Evolutionary conservation across 2,888 invertebrate species (phyloP).

Genomic region (Watsonalla binaria): DNA sequence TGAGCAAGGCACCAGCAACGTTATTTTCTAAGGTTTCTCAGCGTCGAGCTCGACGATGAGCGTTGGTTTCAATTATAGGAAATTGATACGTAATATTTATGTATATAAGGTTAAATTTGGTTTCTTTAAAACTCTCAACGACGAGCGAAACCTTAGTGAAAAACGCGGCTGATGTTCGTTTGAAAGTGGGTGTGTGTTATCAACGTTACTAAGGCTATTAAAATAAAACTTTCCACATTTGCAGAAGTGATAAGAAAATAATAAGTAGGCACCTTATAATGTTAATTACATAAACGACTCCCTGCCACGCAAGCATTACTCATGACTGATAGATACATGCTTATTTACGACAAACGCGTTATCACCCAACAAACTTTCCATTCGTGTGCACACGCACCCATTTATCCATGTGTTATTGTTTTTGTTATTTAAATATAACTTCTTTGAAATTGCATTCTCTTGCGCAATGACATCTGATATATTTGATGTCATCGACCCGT

Average conservation of each 20-base stretch:
- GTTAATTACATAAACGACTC: background rate
- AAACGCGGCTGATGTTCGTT: no score
- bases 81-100: no score
- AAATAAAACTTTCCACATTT: background rate
- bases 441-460: background rate
- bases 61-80: no score
- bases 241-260: background rate
- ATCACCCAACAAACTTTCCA: slow-evolving; percentile 42
- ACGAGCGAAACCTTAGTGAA: no score
- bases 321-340: background rate
- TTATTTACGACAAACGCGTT: background rate
- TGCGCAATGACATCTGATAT: background rate
- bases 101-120: no score
- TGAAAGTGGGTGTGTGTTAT: no score
- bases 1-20: no score
- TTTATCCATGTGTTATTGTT: slow-evolving; percentile 3
- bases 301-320: background rate
- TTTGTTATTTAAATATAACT: slow-evolving; percentile 6
- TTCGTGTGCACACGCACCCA: slow-evolving; percentile 12
- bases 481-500: background rate
- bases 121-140: no score
- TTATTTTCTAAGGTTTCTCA: no score
- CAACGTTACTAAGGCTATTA: background rate
- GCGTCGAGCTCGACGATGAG: no score
- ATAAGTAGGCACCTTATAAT: background rate